These are phyloP conservation scores for Clarias macrocephalus DNA, from an alignment of 2,113 vertebrate genomes.

Conservation along the genomic window DNA sequence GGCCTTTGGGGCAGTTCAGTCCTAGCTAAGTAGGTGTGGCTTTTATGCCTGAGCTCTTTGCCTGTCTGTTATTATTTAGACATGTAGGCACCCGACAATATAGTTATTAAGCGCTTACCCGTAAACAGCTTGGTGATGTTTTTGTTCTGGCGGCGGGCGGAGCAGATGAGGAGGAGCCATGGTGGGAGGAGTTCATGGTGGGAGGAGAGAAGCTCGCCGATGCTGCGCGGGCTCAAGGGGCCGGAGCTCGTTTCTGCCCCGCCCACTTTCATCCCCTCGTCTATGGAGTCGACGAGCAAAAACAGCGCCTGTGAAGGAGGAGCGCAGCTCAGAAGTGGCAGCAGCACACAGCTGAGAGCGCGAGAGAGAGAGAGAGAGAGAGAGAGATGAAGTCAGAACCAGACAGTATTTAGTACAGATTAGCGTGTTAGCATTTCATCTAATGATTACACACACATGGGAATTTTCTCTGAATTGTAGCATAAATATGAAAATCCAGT, in stretches of 20 bases:
- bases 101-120: constrained; percentile 70
- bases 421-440: background rate
- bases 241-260: constrained; percentile 82
- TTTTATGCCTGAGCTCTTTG: background rate
- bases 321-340: constrained; percentile 86
- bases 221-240: constrained; percentile 79
- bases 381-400: background rate
- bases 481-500: background rate
- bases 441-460: background rate
- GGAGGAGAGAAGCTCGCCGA: constrained; percentile 89
- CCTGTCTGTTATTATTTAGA: background rate
- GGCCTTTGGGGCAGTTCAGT: no score
- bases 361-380: background rate
- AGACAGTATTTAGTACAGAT: background rate
- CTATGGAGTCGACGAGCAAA: constrained; percentile 90
- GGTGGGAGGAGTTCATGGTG: constrained; percentile 96
- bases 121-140: constrained; percentile 95
- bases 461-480: background rate
- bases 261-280: constrained; percentile 82
- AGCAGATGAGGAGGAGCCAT: constrained; percentile 94
- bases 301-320: constrained; percentile 88
- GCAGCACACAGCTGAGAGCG: constrained; percentile 81
- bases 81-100: background rate
- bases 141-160: constrained; percentile 93
- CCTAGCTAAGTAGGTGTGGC: background rate